Evolutionary conservation across 1,140 invertebrate species (phyloP).

Genomic region (Frieseomelitta varia): DNA sequence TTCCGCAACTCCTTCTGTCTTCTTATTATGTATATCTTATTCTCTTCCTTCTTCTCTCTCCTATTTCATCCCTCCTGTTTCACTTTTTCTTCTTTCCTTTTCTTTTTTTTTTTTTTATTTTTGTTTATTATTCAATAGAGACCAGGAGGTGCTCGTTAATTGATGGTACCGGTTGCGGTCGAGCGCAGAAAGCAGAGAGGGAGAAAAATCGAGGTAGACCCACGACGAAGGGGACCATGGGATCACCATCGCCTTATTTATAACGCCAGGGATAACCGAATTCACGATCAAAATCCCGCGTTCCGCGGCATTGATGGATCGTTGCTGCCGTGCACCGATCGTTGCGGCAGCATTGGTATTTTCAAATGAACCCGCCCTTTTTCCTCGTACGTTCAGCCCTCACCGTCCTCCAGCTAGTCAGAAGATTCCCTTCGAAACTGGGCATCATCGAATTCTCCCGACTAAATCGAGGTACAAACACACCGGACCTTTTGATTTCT

Average conservation of each 20-base stretch:
- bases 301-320: conserved; percentile 80
- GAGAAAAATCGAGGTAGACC: conserved; percentile 30
- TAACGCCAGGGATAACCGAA: conserved; percentile 77
- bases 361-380: conserved; percentile 67
- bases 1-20: conserved; percentile 46
- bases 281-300: conserved; percentile 80
- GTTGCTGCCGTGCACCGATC: conserved; percentile 46
- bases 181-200: conserved; percentile 33
- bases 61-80: conserved; percentile 34
- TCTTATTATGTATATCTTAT: conserved; percentile 32
- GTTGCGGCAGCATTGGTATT: conserved; percentile 68
- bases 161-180: conserved; percentile 75
- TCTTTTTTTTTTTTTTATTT: conserved; percentile 67
- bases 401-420: neutral
- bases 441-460: conserved; percentile 55
- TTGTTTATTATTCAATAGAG: conserved; percentile 81
- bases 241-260: conserved; percentile 76
- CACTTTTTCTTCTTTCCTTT: conserved; percentile 24
- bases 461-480: conserved; percentile 20
- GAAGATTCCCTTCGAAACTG: conserved; percentile 12
- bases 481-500: conserved; percentile 48
- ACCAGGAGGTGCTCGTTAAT: conserved; percentile 79
- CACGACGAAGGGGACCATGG: conserved; percentile 36
- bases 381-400: conserved; percentile 39
- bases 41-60: conserved; percentile 33